Evolutionary conservation across 2,113 vertebrate genomes (phyloP).

Genomic region (Numida meleagris): DNA sequence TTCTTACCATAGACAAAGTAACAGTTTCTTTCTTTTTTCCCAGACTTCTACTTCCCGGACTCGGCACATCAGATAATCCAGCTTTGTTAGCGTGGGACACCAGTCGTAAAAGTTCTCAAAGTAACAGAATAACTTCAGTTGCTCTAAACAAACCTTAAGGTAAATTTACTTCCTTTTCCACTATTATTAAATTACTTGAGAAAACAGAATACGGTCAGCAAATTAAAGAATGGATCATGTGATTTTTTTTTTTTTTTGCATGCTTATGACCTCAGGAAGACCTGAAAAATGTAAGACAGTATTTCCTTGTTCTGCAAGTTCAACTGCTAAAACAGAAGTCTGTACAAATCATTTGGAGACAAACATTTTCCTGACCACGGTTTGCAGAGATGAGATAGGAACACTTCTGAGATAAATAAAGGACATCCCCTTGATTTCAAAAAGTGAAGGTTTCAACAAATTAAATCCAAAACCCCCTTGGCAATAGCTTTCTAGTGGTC

Average conservation of each 20-base stretch:
- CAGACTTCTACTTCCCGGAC: constrained; percentile 6
- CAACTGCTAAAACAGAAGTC: neutral
- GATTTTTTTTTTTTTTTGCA: neutral
- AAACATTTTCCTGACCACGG: neutral
- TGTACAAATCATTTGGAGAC: neutral
- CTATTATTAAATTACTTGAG: neutral
- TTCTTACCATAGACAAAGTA: neutral
- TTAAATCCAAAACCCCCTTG: neutral
- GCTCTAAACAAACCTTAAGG: neutral
- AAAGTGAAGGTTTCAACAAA: neutral
- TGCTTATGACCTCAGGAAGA: neutral
- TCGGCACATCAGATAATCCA: neutral
- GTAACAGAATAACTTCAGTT: neutral
- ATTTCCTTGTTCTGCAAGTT: neutral
- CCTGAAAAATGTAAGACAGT: neutral
- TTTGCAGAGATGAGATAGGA: neutral
- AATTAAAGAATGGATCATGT: neutral
- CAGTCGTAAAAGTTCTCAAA: neutral
- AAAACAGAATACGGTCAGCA: neutral
- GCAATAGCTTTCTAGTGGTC: neutral
- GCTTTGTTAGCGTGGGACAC: too few species aligned
- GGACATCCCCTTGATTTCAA: neutral
- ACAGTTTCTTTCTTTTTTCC: neutral
- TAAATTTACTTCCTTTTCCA: neutral
- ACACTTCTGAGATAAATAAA: neutral